Evolutionary conservation across 2,888 invertebrate genomes (phyloP).

Genomic region (Mystacides longicornis): DNA sequence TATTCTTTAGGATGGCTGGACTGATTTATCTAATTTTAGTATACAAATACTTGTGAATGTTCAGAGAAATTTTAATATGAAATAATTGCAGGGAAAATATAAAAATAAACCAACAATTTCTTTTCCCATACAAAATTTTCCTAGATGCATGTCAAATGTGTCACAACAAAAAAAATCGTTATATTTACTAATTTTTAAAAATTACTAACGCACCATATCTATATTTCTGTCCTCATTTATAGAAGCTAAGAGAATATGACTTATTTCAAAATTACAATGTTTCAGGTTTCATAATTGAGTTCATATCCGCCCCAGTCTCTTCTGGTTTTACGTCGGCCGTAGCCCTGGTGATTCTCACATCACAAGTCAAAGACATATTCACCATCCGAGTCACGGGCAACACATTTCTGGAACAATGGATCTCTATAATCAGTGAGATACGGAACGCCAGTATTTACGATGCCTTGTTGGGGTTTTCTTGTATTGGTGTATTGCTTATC

Average conservation of each 20-base stretch:
- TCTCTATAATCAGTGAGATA: slow-evolving; percentile 60
- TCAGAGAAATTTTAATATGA: too few relatives aligned
- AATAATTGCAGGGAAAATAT: too few relatives aligned
- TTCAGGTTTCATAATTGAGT: slow-evolving; percentile 76
- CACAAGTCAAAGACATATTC: slow-evolving; percentile 79
- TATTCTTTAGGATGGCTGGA: too few relatives aligned
- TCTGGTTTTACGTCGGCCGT: slow-evolving; percentile 88
- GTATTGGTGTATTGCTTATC: slow-evolving; percentile 65
- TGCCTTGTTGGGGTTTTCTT: slow-evolving; percentile 63
- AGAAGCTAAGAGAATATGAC: not conserved
- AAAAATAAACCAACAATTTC: too few relatives aligned
- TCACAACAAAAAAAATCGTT: not conserved
- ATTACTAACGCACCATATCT: too few relatives aligned
- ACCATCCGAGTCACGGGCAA: slow-evolving; percentile 64
- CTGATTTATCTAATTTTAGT: too few relatives aligned
- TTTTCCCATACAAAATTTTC: not conserved
- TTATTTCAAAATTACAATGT: slow-evolving; percentile 18
- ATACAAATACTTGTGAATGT: too few relatives aligned
- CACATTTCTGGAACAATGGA: slow-evolving; percentile 74
- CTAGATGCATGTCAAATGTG: not conserved
- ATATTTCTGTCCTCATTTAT: too few relatives aligned
- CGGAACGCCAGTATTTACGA: slow-evolving; percentile 62
- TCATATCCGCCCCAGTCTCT: slow-evolving; percentile 83
- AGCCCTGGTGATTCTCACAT: slow-evolving; percentile 78
- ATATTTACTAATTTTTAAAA: too few relatives aligned